Base-by-base conservation (phyloP, 2,797 vertebrate species). In the Limnodromus scolopaceus region DNA sequence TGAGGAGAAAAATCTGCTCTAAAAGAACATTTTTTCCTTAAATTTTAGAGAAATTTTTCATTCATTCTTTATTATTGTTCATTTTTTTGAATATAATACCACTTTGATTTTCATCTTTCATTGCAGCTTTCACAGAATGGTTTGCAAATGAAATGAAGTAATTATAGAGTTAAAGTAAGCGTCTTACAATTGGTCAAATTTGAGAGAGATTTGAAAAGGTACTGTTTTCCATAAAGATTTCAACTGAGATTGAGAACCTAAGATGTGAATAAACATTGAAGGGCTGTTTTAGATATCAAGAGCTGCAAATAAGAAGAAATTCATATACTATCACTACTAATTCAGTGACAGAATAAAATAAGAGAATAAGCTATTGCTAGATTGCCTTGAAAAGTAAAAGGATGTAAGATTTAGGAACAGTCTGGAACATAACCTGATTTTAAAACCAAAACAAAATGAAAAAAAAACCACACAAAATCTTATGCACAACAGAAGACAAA, bases 131-230 rank as follows among this genome's bases (percentile, higher is more conserved):
- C 0, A 0, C 4, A 16, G 63, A 93, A 79, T 39, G 13, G 5
- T 72, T 93, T 94, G 46, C 32, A 89, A 69, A 82, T 23, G 10
- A 79, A 71, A 66, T 57, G 3, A 65, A 81, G 20, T 58, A 89
- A 87, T 92, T 94, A 85, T 16, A 51, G 58, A 93, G 65, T 72
- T 77, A 94, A 81, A 92, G 49, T 53, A 32, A 87, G 18, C 24
- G 3, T 64, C 28, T 64, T 84, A 80, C 25, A 92, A 58, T 68
- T 71, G 23, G 14, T 8, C 11, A 89, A 93, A 88, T 17, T 20
- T 49, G 48, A 74, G 43, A 87, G 34, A 57, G 5, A 1, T 58
- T 82, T 89, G 38, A 92, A 89, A 89, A 87, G 19, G 11, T 39
- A 55, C 8, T 58, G 11, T 85, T 91, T 94, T 92, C 75, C 28